Evolutionary conservation across 2,113 vertebrate genomes (phyloP).

Genomic region (Psephotus haematonotus): DNA sequence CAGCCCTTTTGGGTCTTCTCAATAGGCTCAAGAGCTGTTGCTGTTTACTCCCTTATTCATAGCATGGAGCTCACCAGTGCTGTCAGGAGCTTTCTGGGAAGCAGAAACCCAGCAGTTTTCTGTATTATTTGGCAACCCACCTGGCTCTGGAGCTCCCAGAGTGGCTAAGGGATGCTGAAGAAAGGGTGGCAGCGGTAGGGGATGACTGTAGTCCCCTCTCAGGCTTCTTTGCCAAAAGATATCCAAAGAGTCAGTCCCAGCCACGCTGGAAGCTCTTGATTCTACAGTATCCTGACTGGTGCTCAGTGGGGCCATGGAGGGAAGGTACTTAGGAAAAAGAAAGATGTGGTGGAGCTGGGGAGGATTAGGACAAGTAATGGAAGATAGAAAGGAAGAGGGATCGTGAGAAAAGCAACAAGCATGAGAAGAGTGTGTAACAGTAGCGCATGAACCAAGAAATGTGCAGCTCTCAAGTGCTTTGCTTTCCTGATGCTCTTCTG

Average conservation of each 20-base stretch:
- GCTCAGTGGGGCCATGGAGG: neutral
- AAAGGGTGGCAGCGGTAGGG: neutral
- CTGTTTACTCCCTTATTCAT: neutral
- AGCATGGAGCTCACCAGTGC: neutral
- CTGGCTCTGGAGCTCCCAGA: neutral
- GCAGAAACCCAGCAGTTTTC: neutral
- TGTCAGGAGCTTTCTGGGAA: neutral
- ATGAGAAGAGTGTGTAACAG: neutral
- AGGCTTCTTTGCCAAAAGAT: neutral
- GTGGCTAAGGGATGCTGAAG: neutral
- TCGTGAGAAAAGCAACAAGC: neutral
- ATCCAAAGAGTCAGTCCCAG: neutral
- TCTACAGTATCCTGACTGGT: neutral
- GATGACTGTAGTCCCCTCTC: neutral
- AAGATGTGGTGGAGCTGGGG: neutral
- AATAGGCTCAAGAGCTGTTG: neutral
- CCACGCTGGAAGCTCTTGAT: neutral
- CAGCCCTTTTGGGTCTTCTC: neutral
- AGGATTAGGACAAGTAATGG: neutral
- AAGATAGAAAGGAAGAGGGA: neutral
- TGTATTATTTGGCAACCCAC: neutral
- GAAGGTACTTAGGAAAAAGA: neutral
- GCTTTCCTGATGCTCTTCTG: conserved; percentile 23
- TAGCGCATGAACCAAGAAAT: neutral
- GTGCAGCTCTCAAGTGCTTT: neutral